A percentile compares a stretch with the other conserved stretches of the same genome.
phyloP scores from a whole-genome alignment of 2,888 invertebrate genomes.

The Oligia fasciuncula region DNA sequence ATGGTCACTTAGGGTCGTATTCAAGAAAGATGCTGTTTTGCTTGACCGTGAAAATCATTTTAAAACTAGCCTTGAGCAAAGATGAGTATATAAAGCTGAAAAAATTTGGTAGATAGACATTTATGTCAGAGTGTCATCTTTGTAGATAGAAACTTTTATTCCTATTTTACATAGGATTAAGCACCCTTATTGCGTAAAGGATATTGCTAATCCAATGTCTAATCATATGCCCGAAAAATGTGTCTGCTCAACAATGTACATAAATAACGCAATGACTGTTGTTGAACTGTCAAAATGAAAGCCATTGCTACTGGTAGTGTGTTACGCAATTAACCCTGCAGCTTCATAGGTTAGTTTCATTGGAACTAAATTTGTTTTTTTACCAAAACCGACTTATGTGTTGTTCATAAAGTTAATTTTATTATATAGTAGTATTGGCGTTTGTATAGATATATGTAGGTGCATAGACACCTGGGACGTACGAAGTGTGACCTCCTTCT shows the following conservation, averaged over 20 bases:
- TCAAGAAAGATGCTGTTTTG: background rate
- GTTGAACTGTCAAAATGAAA: too few species aligned
- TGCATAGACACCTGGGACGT: slow-evolving; percentile 51
- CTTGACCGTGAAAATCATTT: background rate
- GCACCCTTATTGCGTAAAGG: too few species aligned
- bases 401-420: background rate
- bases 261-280: background rate
- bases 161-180: background rate
- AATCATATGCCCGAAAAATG: too few species aligned
- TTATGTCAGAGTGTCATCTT: background rate
- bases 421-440: background rate
- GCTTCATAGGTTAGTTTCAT: background rate
- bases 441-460: background rate
- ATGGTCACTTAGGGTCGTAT: background rate
- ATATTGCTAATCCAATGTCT: too few species aligned
- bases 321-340: background rate
- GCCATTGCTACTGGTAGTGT: too few species aligned
- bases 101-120: background rate
- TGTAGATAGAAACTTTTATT: background rate
- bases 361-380: background rate
- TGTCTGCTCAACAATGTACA: too few species aligned
- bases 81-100: background rate
- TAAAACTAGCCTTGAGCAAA: background rate
- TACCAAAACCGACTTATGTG: background rate
- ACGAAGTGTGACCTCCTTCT: slow-evolving; percentile 63